These are phyloP conservation scores for Drosophila prolongata DNA, from an alignment of 2,888 invertebrate species.

Conservation along the genomic window DNA sequence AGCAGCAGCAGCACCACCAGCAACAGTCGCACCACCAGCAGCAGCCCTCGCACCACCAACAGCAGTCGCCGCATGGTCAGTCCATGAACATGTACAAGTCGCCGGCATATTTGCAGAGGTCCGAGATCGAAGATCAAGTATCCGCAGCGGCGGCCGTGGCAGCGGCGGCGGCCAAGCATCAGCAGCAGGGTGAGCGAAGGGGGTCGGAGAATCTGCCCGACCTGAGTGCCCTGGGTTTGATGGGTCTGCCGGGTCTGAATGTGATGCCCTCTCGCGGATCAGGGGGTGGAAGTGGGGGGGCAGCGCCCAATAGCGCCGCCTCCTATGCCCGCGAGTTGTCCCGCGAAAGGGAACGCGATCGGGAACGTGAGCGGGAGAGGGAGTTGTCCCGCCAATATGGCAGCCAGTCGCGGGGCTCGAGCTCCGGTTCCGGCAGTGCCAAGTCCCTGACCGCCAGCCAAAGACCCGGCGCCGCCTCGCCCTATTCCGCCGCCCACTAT, in stretches of 20 bases:
- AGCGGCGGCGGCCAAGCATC: constrained; percentile 69
- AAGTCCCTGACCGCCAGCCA: constrained; percentile 42
- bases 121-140: constrained; percentile 83
- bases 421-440: constrained; percentile 57
- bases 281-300: constrained; percentile 46
- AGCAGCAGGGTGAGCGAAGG: constrained; percentile 53
- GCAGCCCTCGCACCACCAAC: constrained; percentile 56
- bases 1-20: constrained; percentile 65
- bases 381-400: constrained; percentile 75
- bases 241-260: constrained; percentile 82
- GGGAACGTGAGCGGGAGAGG: constrained; percentile 72
- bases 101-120: constrained; percentile 82
- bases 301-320: constrained; percentile 74
- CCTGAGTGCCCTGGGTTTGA: constrained; percentile 79
- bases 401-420: constrained; percentile 79
- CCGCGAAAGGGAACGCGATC: constrained; percentile 73
- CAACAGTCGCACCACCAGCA: constrained; percentile 81
- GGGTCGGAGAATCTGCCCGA: constrained; percentile 81
- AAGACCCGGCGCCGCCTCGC: constrained; percentile 71
- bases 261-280: constrained; percentile 77
- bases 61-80: constrained; percentile 80
- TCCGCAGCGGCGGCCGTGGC: constrained; percentile 76
- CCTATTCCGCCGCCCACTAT: constrained; percentile 72
- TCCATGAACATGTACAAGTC: constrained; percentile 84
- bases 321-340: constrained; percentile 73